These are phyloP conservation scores for Perognathus longimembris DNA, from an alignment of 2,113 vertebrate genomes.

Conservation along the genomic window DNA sequence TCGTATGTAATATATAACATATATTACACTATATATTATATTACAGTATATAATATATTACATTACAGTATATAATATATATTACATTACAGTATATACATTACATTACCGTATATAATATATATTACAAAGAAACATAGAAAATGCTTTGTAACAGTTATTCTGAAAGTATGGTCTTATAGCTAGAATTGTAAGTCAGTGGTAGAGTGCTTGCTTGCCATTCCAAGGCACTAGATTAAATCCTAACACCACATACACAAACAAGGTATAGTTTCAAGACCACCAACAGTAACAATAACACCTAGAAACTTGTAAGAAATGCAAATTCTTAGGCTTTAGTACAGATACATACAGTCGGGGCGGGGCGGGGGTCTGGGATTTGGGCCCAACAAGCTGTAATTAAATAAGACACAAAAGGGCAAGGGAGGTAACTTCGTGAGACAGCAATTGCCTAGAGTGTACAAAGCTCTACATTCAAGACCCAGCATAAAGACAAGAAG, in stretches of 20 bases:
- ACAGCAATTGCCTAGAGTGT: background rate
- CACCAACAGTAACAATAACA: background rate
- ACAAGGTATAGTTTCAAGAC: background rate
- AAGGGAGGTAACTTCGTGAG: no score
- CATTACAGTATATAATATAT: no score
- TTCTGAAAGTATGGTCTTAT: background rate
- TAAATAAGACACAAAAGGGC: background rate
- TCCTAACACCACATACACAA: no score
- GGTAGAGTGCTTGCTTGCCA: background rate
- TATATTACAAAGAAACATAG: no score
- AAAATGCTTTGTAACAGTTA: background rate
- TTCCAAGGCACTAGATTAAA: background rate
- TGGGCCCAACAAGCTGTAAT: background rate
- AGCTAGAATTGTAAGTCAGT: background rate
- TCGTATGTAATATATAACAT: no score
- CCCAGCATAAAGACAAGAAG: background rate
- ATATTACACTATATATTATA: no score
- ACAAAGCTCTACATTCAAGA: background rate
- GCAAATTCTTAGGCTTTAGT: background rate
- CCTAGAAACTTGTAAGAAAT: background rate
- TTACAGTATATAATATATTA: no score
- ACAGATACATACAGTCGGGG: background rate
- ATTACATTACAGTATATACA: no score
- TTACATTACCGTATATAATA: no score
- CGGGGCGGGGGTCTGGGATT: background rate